phyloP scores from a whole-genome alignment of 1,140 invertebrate genomes.

The Penaeus chinensis region DNA sequence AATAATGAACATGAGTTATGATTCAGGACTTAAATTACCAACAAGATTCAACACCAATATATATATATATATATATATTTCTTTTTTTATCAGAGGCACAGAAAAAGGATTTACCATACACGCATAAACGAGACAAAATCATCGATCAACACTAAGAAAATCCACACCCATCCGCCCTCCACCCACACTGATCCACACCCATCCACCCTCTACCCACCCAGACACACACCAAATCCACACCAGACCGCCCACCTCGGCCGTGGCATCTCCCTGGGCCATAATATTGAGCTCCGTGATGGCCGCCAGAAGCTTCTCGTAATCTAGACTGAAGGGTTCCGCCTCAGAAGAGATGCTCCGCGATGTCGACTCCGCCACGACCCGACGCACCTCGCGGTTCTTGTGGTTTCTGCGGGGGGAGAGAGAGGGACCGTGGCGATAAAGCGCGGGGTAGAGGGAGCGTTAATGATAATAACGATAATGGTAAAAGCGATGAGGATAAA shows the following conservation, averaged over 20 bases:
- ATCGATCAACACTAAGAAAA: not conserved
- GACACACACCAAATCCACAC: not conserved
- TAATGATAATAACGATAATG: not conserved
- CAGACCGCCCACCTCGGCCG: constrained; percentile 36
- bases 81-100: too few species aligned
- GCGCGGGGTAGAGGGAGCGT: not conserved
- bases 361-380: constrained; percentile 60
- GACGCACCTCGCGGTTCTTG: constrained; percentile 53
- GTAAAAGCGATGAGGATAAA: not conserved
- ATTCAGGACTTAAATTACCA: too few species aligned
- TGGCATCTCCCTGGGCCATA: constrained; percentile 49
- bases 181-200: not conserved
- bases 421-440: too few species aligned
- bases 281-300: constrained; percentile 59
- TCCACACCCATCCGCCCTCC: not conserved
- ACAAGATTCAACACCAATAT: too few species aligned
- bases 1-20: too few species aligned
- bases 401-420: constrained; percentile 24
- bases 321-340: constrained; percentile 58
- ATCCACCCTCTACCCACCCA: not conserved
- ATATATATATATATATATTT: too few species aligned
- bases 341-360: constrained; percentile 60
- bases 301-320: constrained; percentile 61
- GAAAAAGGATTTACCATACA: too few species aligned
- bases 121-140: not conserved